These are phyloP conservation scores for Geophilus truncorum DNA, from an alignment of 2,888 invertebrate genomes.

Conservation along the genomic window DNA sequence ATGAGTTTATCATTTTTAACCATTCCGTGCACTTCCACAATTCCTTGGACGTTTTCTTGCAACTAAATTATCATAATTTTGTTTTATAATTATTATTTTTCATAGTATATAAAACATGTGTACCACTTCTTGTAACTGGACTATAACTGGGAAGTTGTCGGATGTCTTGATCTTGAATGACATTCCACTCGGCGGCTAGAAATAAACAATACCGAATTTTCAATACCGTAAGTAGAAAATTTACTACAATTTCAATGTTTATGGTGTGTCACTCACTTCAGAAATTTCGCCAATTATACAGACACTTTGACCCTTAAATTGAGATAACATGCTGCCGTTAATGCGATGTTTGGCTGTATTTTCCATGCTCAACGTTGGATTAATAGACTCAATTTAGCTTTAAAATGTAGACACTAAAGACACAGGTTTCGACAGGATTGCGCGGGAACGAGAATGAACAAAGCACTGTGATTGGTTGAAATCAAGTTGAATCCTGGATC, in stretches of 20 bases:
- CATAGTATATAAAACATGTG: background rate
- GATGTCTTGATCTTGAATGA: slow-evolving; percentile 34
- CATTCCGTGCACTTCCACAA: slow-evolving; percentile 35
- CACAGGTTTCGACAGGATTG: too few species aligned
- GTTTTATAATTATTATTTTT: background rate
- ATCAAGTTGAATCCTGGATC: too few species aligned
- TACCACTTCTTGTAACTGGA: slow-evolving; percentile 34
- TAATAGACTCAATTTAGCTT: too few species aligned
- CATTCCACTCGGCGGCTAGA: slow-evolving; percentile 32
- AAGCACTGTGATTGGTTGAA: too few species aligned
- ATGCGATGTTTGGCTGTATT: background rate
- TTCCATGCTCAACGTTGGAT: background rate
- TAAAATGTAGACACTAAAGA: too few species aligned
- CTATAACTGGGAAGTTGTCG: slow-evolving; percentile 25
- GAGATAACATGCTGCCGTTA: background rate
- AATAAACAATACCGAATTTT: background rate
- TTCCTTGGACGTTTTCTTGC: slow-evolving; percentile 31
- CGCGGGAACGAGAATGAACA: too few species aligned
- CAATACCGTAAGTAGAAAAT: too few species aligned
- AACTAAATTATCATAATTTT: slow-evolving; percentile 1
- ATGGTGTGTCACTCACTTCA: too few species aligned
- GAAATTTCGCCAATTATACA: background rate
- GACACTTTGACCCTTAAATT: background rate
- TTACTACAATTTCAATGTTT: too few species aligned
- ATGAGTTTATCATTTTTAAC: slow-evolving; percentile 29